Evolutionary conservation across 2,797 vertebrate species (phyloP).

Genomic region (Poliocrania exsul): DNA sequence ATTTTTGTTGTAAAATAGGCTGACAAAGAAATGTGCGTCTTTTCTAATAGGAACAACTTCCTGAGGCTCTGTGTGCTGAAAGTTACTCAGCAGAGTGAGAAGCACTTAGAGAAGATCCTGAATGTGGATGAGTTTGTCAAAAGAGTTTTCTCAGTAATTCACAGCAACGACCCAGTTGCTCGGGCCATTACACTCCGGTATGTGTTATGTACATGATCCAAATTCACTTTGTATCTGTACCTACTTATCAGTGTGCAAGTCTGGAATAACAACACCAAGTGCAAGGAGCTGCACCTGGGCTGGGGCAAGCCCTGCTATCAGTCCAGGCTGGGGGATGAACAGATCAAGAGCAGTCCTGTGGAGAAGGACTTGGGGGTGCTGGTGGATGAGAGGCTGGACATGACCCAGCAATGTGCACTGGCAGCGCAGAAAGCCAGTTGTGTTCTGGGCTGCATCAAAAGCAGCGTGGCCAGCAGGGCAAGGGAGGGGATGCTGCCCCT

Average conservation of each 20-base stretch:
- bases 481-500: not conserved
- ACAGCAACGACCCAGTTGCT: constrained; percentile 97
- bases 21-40: not conserved
- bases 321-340: not conserved
- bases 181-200: constrained; percentile 97
- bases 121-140: constrained; percentile 99
- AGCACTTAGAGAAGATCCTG: constrained; percentile 97
- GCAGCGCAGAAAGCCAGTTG: not conserved
- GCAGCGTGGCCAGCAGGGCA: not conserved
- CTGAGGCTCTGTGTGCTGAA: constrained; percentile 95
- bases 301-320: not conserved
- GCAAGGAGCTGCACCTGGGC: not conserved
- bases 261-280: not conserved
- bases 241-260: not conserved
- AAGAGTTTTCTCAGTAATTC: constrained; percentile 96
- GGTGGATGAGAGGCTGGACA: not conserved
- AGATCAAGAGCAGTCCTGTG: accelerated
- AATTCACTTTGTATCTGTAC: not conserved
- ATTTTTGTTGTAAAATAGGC: not conserved
- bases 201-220: not conserved
- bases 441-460: not conserved
- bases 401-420: not conserved
- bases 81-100: constrained; percentile 99
- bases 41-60: constrained; percentile 90
- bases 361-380: not conserved